Percentiles rank a stretch among this genome's conserved stretches.
Evolutionary conservation across 2,888 invertebrate species (phyloP).

Genomic region (Tachina grossa): DNA sequence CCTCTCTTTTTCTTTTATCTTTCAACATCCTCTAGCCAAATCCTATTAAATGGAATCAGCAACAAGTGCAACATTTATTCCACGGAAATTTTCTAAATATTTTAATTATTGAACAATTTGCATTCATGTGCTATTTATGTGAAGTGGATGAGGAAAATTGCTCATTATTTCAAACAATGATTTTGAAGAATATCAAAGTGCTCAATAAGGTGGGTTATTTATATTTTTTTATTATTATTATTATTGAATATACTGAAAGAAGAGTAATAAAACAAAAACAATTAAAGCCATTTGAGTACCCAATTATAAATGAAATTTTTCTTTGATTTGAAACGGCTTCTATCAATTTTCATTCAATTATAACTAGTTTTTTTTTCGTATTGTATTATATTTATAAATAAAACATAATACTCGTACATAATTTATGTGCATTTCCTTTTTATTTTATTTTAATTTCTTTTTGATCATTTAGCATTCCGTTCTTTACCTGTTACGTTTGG

Average conservation of each 20-base stretch:
- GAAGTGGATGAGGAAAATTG: conserved; percentile 79
- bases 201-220: conserved; percentile 78
- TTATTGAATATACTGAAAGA: background rate
- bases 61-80: conserved; percentile 80
- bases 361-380: conserved; percentile 21
- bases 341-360: conserved; percentile 37
- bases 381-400: background rate
- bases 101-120: conserved; percentile 81
- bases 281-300: conserved; percentile 46
- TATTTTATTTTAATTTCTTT: conserved; percentile 9
- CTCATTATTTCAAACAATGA: conserved; percentile 79
- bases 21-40: conserved; percentile 73
- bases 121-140: conserved; percentile 80
- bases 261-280: conserved; percentile 6
- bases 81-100: conserved; percentile 78
- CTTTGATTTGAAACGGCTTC: conserved; percentile 23
- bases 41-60: conserved; percentile 77
- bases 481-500: conserved; percentile 62
- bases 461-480: conserved; percentile 64
- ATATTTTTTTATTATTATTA: background rate
- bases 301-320: conserved; percentile 51
- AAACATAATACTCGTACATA: conserved; percentile 18
- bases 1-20: conserved; percentile 17
- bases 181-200: conserved; percentile 77
- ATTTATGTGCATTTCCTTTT: conserved; percentile 26